Evolutionary conservation across 2,797 vertebrate species (phyloP), one percentile per base, ranked within the genome.

Genomic region (Erpetoichthys calabaricus): DNA sequence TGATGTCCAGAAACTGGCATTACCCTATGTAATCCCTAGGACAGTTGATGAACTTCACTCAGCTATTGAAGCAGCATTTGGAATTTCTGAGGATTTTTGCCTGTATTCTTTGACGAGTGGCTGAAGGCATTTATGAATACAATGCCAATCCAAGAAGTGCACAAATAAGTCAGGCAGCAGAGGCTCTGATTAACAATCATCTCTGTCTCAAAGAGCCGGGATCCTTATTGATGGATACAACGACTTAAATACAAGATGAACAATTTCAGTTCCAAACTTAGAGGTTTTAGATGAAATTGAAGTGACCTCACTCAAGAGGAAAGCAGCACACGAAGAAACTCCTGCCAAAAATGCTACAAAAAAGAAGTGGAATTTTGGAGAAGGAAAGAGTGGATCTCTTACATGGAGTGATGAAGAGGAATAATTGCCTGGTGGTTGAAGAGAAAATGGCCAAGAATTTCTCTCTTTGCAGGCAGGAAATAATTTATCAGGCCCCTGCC

Each of bases 161-260:
- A 55, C 60, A 68, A 53, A 61, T 63, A 7, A 53, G 57, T 59
- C 58, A 62, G 42, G 62, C 66, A 52, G 62, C 63, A 57, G 56
- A 61, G 46, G 60, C 64, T 61, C 59, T 70, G 60, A 47, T 65
- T n/a, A 64, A 10, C 1, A 67, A 67, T 57, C 61, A 67, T 64
- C 64, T n/a, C n/a, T n/a, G n/a, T n/a, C n/a, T n/a, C n/a, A 63
- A 45, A 41, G 63, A 69, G 61, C 59, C 64, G 1, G 55, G 62
- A 53, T 66, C 63, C 45, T 66, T 68, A 64, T 65, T 62, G 61
- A 50, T 66, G 64, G 63, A 64, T 70, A 53, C 62, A 66, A 64
- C 65, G 63, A n/a, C 51, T 68, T 3, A 68, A 72, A 6, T 64
- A 65, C 53, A 70, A 68, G n/a, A 7, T 66, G 45, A 64, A 51